Percentiles rank a stretch among this genome's conserved stretches.
phyloP scores from a whole-genome alignment of 2,113 vertebrate species.

The Pseudopipra pipra region DNA sequence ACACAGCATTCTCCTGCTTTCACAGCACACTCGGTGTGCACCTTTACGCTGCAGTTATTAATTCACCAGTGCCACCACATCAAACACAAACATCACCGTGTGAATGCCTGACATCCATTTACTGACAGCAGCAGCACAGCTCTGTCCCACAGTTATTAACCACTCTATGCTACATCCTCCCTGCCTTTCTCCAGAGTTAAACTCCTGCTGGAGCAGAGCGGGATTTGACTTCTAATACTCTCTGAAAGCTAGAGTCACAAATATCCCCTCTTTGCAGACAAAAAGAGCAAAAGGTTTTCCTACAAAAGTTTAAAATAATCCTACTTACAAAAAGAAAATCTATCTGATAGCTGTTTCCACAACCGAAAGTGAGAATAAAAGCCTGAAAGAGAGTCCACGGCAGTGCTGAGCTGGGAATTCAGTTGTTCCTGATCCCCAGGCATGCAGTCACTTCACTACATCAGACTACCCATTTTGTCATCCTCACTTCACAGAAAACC shows the following conservation, averaged over 20 bases:
- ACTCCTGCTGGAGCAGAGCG: not conserved
- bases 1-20: conserved; percentile 26
- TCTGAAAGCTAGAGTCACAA: not conserved
- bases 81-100: not conserved
- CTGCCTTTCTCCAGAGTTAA: not conserved
- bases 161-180: not conserved
- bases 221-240: not conserved
- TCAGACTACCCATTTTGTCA: conserved; percentile 15
- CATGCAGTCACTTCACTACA: conserved; percentile 11
- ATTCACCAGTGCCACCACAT: not conserved
- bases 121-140: not conserved
- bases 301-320: conserved; percentile 34
- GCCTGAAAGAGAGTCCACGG: conserved; percentile 3
- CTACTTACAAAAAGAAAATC: conserved; percentile 17
- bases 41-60: not conserved
- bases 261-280: not conserved
- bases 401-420: conserved; percentile 52
- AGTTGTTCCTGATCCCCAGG: conserved; percentile 58
- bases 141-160: not conserved
- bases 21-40: not conserved
- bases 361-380: conserved; percentile 14
- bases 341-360: not conserved
- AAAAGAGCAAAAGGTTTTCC: not conserved
- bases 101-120: conserved; percentile 11
- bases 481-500: not conserved